Percentiles rank a stretch among this genome's conserved stretches.
Evolutionary conservation across 2,797 vertebrate genomes (phyloP).

Genomic region (Pachyuromys duprasi): DNA sequence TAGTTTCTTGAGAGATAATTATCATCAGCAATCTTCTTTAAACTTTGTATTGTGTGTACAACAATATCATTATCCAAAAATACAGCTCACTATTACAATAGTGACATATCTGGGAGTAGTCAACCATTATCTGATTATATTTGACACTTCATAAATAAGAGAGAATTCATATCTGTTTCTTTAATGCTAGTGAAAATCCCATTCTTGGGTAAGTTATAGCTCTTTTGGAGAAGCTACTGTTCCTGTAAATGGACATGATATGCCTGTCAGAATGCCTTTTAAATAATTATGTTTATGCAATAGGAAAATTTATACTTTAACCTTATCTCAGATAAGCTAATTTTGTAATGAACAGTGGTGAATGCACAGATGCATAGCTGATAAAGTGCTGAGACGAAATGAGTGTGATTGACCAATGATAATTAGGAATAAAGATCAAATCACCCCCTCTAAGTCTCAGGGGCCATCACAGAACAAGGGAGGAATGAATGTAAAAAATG

Average conservation of each 20-base stretch:
- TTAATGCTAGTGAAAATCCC: not conserved
- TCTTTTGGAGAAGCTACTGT: not conserved
- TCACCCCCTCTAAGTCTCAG: too few relatives aligned
- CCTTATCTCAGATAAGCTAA: not conserved
- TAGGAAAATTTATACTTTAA: too few relatives aligned
- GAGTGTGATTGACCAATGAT: not conserved
- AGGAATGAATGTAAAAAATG: not conserved
- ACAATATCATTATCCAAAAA: too few relatives aligned
- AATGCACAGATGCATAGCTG: not conserved
- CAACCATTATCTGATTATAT: too few relatives aligned
- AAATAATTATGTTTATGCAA: not conserved
- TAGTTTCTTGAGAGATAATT: not conserved
- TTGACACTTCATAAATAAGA: not conserved
- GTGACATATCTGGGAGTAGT: too few relatives aligned
- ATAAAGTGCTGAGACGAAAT: not conserved
- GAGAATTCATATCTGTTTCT: not conserved
- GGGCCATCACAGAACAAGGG: not conserved
- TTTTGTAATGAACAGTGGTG: not conserved
- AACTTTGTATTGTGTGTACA: not conserved
- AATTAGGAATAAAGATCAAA: not conserved
- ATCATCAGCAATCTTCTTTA: not conserved
- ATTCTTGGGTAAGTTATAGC: not conserved
- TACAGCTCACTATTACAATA: not conserved
- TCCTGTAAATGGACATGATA: not conserved
- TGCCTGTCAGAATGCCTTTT: not conserved